A percentile compares a stretch with the other conserved stretches of the same genome.
These are phyloP conservation scores for Parthenolecanium corni DNA, from an alignment of 2,888 invertebrate species.

Conservation along the genomic window DNA sequence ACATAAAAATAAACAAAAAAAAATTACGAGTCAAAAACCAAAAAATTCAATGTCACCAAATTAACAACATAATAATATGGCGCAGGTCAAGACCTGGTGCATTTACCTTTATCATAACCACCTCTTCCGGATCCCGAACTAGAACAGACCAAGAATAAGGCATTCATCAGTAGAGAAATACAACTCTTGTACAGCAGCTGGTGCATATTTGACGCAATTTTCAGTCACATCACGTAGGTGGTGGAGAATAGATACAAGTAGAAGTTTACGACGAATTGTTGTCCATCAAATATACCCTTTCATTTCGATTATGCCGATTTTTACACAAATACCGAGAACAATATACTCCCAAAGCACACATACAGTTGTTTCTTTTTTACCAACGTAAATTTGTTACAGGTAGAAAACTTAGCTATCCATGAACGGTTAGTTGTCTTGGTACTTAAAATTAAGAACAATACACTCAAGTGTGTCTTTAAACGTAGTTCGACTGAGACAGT, in stretches of 20 bases:
- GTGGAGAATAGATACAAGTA: not conserved
- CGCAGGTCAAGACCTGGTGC: constrained; percentile 39
- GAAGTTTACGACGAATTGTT: not conserved
- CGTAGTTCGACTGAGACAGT: too few relatives aligned
- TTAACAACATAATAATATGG: constrained; percentile 14
- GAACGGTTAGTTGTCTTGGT: too few relatives aligned
- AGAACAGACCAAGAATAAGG: constrained; percentile 52
- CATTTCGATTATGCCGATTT: constrained; percentile 17
- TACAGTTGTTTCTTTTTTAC: not conserved
- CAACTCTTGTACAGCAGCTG: constrained; percentile 15
- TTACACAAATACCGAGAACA: not conserved
- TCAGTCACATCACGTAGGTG: not conserved
- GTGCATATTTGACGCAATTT: constrained; percentile 7
- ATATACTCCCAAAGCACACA: not conserved
- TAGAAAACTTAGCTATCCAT: not conserved
- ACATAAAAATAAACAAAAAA: too few relatives aligned
- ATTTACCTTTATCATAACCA: constrained; percentile 95
- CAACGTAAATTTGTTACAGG: not conserved
- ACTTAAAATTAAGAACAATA: too few relatives aligned
- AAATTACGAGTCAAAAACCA: too few relatives aligned
- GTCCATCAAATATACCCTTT: not conserved
- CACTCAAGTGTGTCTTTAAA: too few relatives aligned
- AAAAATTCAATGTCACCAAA: too few relatives aligned
- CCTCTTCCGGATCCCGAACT: constrained; percentile 89
- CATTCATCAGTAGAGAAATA: constrained; percentile 24